Base-by-base conservation (phyloP, 2,113 vertebrate species). In the Parus major region DNA sequence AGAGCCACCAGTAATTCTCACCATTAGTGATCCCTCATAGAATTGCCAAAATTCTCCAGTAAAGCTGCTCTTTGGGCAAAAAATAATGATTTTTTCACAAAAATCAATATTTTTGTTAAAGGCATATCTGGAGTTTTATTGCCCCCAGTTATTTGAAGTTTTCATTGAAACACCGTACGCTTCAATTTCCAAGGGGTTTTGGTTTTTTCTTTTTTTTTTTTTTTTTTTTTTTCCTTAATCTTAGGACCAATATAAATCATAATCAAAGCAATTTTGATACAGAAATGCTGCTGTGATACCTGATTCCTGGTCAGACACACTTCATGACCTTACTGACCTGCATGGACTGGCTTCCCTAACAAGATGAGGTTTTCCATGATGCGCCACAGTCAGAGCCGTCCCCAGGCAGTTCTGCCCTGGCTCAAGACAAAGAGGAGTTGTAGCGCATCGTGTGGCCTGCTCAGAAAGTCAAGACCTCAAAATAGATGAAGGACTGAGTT, bases 1-100 rank as follows among this genome's bases (percentile, higher is more conserved):
- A 92, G 92, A 95, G 65, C 73, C 63, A 94, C 81, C 49, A 95
- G 91, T 68, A 91, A 92, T 93, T 95, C 94, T 93, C 94, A 94
- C 94, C 77, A 86, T 91, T 96, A 93, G 73, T 49, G 73, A 93
- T 86, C 64, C 47, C 68, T 78, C 35, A 24, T 65, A 71, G 65
- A 82, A 76, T 49, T 95, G 91, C 94, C 92, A 95, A 89, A 84
- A 92, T 89, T 93, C 83, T 93, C 47, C 47, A 41, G 29, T 35
- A 81, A 90, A 86, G 52, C 83, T 86, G 60, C 17, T 86, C 88
- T 91, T 86, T 12, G 55, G 72, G 47, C 29, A 88, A 39, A 94
- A 95, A 78, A 94, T 94, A 78, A 88, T 12, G 41, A 31, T 84
- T 91, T 90, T 94, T 91, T 79, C 68, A 69, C 22, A 88, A 47